Evolutionary conservation across 2,888 invertebrate species (phyloP), one percentile per base, ranked within the genome.

Genomic region (Agrilus cyanescens): DNA sequence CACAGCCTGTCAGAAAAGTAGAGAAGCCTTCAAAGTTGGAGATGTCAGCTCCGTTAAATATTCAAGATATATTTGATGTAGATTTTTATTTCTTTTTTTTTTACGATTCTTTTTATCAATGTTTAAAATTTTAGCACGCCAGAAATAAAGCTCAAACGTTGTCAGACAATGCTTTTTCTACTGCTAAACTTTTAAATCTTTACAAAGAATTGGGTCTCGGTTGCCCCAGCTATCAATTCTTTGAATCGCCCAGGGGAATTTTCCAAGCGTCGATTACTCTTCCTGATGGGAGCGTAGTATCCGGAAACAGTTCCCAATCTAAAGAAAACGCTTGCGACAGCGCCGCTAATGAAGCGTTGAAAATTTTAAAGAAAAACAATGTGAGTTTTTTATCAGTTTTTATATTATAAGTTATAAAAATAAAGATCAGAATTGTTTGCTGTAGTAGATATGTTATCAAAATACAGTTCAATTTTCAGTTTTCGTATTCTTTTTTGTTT

Each of bases 261-360:
- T 56, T 65, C 12, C 58, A 56, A 36, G 70, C 73, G 0, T 67
- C 68, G 47, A 67, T 77, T 20, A 59, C 62, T 2, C 50, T 77
- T 31, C 67, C 71, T 0, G 68, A 69, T 49, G 67, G 68, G 18
- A 57, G 64, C 25, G 50, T 65, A 12, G 69, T 72, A 44, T 58
- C 62, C 30, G 73, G 76, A 7, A 66, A 69, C 4, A 58, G 65
- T 25, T 68, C 67, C n/a, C 38, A 50, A 4, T 66, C 60, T 18
- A 65, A 65, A 41, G 69, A 69, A 39, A 66, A 70, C 46, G 77
- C 72, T 2, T 65, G 68, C 4, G 72, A 71, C 49, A 66, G 57
- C 47, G 70, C 65, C 2, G 72, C 72, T 0, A 57, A 56, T 13
- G 59, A 62, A 44, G 66, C 58, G 12, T 50, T 68, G 15, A 43